phyloP scores from a whole-genome alignment of 2,888 invertebrate species.

The Priocnemis perturbator region DNA sequence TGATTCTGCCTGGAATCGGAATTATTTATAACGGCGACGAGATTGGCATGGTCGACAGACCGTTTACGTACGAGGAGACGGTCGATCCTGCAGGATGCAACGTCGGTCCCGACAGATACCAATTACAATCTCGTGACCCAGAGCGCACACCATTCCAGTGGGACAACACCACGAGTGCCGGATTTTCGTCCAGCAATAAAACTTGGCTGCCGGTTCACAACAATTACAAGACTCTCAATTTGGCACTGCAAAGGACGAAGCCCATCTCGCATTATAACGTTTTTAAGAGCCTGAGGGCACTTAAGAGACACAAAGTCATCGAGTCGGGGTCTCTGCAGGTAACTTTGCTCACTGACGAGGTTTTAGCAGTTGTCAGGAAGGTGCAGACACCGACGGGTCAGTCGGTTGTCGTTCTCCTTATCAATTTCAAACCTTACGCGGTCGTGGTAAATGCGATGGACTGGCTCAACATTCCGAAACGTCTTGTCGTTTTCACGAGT shows the following conservation, averaged over 20 bases:
- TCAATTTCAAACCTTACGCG: too few species aligned
- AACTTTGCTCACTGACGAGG: slow-evolving; percentile 40
- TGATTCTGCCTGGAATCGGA: slow-evolving; percentile 81
- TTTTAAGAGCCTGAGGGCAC: slow-evolving; percentile 77
- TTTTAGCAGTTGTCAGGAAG: slow-evolving; percentile 57
- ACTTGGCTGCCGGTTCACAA: slow-evolving; percentile 84
- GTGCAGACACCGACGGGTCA: slow-evolving; percentile 43
- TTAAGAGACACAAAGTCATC: slow-evolving; percentile 76
- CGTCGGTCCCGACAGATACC: slow-evolving; percentile 79
- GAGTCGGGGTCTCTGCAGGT: slow-evolving; percentile 73
- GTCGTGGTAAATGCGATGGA: slow-evolving; percentile 50
- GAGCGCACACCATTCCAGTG: slow-evolving; percentile 83
- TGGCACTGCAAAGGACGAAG: slow-evolving; percentile 77
- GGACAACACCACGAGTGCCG: slow-evolving; percentile 78
- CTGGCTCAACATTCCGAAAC: slow-evolving; percentile 53
- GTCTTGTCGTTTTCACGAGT: slow-evolving; percentile 48
- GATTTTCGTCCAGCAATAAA: slow-evolving; percentile 78
- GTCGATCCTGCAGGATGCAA: slow-evolving; percentile 82
- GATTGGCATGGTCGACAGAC: slow-evolving; percentile 84
- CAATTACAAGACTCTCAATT: slow-evolving; percentile 79
- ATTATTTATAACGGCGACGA: slow-evolving; percentile 89
- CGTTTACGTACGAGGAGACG: slow-evolving; percentile 80
- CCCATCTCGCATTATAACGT: slow-evolving; percentile 78
- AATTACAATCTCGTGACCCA: slow-evolving; percentile 80
- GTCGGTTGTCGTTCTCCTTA: slow-evolving; percentile 50